Base-by-base conservation (phyloP, 92 coral and sea anemone genomes). In the Metridium senile region DNA sequence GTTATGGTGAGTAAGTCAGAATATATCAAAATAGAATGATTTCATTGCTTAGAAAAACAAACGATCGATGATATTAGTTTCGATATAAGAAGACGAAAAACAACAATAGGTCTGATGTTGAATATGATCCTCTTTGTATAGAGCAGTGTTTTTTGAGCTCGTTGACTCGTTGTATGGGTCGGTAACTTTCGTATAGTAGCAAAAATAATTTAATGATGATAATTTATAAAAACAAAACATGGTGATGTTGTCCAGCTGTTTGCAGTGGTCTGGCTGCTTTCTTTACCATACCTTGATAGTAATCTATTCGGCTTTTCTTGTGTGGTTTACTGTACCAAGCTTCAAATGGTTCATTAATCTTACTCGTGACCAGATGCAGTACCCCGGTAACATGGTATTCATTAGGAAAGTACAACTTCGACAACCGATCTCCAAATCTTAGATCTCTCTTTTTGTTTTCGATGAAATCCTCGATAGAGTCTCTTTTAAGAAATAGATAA, bases 371-470 rank as follows among this genome's bases (percentile, higher is more conserved):
- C 28, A 94, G 84, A n/a, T 87, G 85, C 29, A 94, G 72, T 16
- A 94, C 77, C 76, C 98, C 98, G 11, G 98, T 92, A 11, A 93
- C 94, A 82, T 92, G 97, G 86, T 94, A 94, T 65, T 86, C 90
- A 13, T 83, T 80, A 2, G 98, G 98, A 72, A 94, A 92, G 66
- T 81, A 88, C 81, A 91, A 87, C 63, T 87, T 82, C 10, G 78
- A 64, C 62, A 91, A 67, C 25, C 72, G 86, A 26, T 79, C 85
- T 33, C 93, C 90, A 53, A 77, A 57, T n/a, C 84, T 89, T 0
- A 88, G 66, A 30, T 84, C 89, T 71, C 91, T 78, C 59, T 54
- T 21, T 54, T 21, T 16, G 3, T 21, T 20, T 65, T 76, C 80
- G 29, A 77, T 68, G 30, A 76, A 79, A 43, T 21, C 84, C 70